Conservation (phyloP, 2,888 invertebrate genomes). For the Polyommatus icarus region DNA sequence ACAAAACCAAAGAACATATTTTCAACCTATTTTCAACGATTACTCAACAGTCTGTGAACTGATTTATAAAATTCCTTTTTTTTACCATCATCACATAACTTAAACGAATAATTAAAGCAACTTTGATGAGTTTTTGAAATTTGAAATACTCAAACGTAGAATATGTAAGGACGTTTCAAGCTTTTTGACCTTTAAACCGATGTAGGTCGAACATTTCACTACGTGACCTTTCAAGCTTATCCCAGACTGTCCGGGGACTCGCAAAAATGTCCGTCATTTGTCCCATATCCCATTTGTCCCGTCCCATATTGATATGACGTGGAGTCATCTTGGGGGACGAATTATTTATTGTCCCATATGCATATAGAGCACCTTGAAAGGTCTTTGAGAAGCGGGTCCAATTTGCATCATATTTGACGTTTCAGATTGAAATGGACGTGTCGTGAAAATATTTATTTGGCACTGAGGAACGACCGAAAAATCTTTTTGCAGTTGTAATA, state of each 20-base stretch:
- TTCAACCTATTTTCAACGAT: no score
- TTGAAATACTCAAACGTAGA: not conserved
- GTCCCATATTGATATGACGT: constrained; percentile 13
- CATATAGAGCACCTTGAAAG: not conserved
- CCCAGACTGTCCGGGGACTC: constrained; percentile 9
- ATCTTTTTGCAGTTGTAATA: not conserved
- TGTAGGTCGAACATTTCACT: not conserved
- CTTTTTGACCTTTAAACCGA: not conserved
- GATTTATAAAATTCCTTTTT: no score
- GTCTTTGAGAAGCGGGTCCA: not conserved
- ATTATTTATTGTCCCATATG: constrained; percentile 15
- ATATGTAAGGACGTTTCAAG: not conserved
- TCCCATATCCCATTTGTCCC: not conserved
- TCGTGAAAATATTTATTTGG: not conserved
- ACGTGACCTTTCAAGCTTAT: constrained; percentile 5
- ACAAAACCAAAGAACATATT: no score
- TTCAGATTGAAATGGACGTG: not conserved
- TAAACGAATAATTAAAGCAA: not conserved
- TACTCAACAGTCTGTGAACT: no score
- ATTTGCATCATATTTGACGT: constrained; percentile 1
- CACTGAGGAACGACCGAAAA: not conserved
- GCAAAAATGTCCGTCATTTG: constrained; percentile 12
- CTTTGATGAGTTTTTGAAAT: not conserved
- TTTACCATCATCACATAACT: not conserved
- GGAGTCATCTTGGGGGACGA: constrained; percentile 19